These are phyloP conservation scores for Oryzias curvinotus DNA, from an alignment of 2,113 vertebrate species.

Conservation along the genomic window DNA sequence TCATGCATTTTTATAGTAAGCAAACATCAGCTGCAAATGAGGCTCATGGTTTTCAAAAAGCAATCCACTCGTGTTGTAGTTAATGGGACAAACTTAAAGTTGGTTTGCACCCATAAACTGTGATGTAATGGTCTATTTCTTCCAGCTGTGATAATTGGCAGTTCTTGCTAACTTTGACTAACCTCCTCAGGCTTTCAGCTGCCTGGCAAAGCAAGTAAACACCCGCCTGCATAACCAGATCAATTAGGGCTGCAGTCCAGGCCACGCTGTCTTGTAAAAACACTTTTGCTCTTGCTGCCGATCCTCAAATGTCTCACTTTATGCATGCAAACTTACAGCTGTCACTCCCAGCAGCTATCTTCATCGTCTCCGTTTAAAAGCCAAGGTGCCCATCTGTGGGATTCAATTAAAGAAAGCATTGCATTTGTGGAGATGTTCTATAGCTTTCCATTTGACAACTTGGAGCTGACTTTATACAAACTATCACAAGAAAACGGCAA, in stretches of 20 bases:
- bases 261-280: slow-evolving; percentile 5
- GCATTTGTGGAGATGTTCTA: slow-evolving; percentile 37
- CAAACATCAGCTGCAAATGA: no score
- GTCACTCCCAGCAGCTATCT: slow-evolving; percentile 8
- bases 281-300: slow-evolving; percentile 5
- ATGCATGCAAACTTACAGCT: slow-evolving; percentile 10
- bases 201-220: slow-evolving; percentile 30
- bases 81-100: no score
- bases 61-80: no score
- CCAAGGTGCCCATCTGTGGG: slow-evolving; percentile 54
- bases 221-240: slow-evolving; percentile 4
- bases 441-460: slow-evolving; percentile 43
- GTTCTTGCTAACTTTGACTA: slow-evolving; percentile 24
- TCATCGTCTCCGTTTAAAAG: slow-evolving; percentile 24
- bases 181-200: slow-evolving; percentile 31
- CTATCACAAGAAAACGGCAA: slow-evolving; percentile 38
- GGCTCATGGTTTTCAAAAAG: no score
- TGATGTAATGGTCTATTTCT: slow-evolving; percentile 13
- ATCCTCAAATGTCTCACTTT: slow-evolving; percentile 19
- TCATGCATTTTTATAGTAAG: no score
- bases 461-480: slow-evolving; percentile 21
- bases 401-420: slow-evolving; percentile 48
- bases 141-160: slow-evolving; percentile 33
- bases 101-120: background rate
- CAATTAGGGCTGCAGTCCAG: slow-evolving; percentile 31